Percentiles rank a stretch among this genome's conserved stretches.
These are phyloP conservation scores for Diorhabda carinulata DNA, from an alignment of 1,140 invertebrate genomes.

Conservation along the genomic window DNA sequence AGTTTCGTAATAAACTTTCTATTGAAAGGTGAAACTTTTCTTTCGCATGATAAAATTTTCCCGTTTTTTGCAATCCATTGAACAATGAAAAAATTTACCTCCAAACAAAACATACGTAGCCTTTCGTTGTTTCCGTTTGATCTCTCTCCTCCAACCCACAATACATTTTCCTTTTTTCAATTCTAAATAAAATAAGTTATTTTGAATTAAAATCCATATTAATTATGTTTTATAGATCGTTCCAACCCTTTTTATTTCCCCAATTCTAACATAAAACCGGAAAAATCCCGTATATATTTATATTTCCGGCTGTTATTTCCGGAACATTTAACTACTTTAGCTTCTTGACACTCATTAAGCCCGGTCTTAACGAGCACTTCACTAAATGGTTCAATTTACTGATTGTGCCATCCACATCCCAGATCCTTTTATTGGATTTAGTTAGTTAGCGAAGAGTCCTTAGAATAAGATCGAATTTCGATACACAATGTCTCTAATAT, in stretches of 20 bases:
- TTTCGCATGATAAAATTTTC: too few species aligned
- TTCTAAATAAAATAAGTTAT: too few species aligned
- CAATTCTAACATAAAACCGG: neutral
- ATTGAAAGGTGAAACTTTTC: too few species aligned
- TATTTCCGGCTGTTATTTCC: neutral
- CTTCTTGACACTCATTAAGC: slow-evolving; percentile 2
- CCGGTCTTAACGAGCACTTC: neutral
- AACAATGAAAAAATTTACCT: too few species aligned
- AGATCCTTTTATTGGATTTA: slow-evolving; percentile 1
- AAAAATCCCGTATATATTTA: neutral
- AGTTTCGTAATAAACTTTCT: too few species aligned
- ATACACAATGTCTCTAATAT: neutral
- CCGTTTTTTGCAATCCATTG: too few species aligned
- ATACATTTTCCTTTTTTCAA: too few species aligned
- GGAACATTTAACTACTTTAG: slow-evolving; percentile 1
- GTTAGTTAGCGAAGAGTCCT: neutral
- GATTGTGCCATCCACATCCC: neutral
- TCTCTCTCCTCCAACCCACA: too few species aligned
- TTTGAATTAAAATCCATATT: too few species aligned
- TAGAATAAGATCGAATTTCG: neutral
- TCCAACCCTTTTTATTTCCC: neutral
- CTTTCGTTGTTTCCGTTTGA: too few species aligned
- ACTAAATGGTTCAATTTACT: slow-evolving; percentile 2
- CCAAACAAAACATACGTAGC: too few species aligned
- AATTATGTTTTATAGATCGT: too few species aligned